Conservation (phyloP, 2,888 invertebrate species). For the Epirrita christyi region DNA sequence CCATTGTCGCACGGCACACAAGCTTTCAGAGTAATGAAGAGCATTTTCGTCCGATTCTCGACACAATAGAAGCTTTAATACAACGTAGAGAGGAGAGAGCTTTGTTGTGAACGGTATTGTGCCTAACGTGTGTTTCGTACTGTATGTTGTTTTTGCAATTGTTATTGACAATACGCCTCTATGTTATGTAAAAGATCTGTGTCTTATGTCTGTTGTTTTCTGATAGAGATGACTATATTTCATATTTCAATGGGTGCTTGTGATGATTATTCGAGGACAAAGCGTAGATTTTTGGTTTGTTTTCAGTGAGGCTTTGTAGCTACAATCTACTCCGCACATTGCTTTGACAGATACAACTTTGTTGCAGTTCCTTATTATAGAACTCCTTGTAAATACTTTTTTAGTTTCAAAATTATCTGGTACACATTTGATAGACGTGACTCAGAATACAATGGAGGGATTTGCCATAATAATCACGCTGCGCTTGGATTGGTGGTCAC, state of each 20-base stretch:
- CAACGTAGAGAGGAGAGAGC: conserved; percentile 80
- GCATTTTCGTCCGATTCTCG: conserved; percentile 85
- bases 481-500: no score
- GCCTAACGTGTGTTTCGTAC: conserved; percentile 73
- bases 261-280: conserved; percentile 2
- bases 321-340: neutral
- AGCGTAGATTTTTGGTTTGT: neutral
- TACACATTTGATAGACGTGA: no score
- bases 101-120: conserved; percentile 76
- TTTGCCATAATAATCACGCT: no score
- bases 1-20: conserved; percentile 83
- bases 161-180: conserved; percentile 65
- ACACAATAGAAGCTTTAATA: conserved; percentile 81
- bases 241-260: conserved; percentile 20
- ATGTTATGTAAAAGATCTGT: conserved; percentile 52
- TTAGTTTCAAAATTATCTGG: no score
- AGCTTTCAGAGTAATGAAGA: conserved; percentile 86
- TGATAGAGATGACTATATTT: conserved; percentile 30
- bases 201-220: conserved; percentile 50
- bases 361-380: no score
- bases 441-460: no score
- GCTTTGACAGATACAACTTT: no score
- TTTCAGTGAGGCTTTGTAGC: neutral
- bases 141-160: conserved; percentile 74
- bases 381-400: no score